Conservation (phyloP, 2,888 invertebrate species). For the Zelleria hepariella region DNA sequence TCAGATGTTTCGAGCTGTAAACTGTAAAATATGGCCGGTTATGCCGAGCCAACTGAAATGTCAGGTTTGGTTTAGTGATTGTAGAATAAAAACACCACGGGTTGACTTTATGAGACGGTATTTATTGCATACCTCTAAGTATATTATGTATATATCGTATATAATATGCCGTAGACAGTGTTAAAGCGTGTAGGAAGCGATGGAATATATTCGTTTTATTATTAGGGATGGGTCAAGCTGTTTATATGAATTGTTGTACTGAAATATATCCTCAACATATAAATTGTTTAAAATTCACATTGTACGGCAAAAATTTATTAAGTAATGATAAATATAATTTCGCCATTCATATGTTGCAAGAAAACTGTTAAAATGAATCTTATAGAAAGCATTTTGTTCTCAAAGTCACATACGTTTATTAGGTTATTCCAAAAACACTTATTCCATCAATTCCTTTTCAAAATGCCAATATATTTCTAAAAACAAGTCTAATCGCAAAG, state of each 20-base stretch:
- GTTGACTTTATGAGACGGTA: constrained; percentile 24
- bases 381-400: not conserved
- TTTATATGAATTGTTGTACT: not conserved
- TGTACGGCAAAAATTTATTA: not conserved
- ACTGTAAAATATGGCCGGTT: too few species aligned
- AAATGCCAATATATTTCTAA: constrained; percentile 5
- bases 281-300: not conserved
- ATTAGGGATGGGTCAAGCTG: not conserved
- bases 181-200: constrained; percentile 21
- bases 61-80: not conserved
- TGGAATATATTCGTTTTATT: constrained; percentile 12
- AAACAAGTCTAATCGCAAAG: constrained; percentile 5
- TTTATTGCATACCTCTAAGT: constrained; percentile 33
- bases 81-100: not conserved
- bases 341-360: not conserved
- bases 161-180: constrained; percentile 10
- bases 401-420: not conserved
- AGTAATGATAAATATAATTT: not conserved
- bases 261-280: not conserved
- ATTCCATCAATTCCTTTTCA: constrained; percentile 14
- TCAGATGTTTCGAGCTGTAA: too few species aligned
- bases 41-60: too few species aligned
- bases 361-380: not conserved
- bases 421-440: not conserved
- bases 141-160: constrained; percentile 26